Conservation (phyloP, 2,113 vertebrate species). For the Ptilonorhynchus violaceus region DNA sequence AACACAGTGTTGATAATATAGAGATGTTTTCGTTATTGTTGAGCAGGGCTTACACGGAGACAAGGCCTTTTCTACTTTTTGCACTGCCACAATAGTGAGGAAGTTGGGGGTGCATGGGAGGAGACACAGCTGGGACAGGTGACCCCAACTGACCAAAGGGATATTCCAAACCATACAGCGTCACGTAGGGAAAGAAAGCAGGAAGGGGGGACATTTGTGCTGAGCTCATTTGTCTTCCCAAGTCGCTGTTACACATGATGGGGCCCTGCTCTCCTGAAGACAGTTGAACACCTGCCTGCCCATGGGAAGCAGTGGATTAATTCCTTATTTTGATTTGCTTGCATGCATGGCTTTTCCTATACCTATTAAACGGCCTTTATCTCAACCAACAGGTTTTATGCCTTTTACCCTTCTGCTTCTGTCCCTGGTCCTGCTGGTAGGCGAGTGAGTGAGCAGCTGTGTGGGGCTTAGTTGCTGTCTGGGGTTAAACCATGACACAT, state of each 20-base stretch:
- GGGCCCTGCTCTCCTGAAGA: not conserved
- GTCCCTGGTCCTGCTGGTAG: not conserved
- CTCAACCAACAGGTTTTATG: not conserved
- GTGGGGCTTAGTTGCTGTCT: not conserved
- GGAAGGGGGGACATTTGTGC: too few relatives aligned
- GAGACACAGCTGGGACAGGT: not conserved
- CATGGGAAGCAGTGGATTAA: not conserved
- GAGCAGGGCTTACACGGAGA: not conserved
- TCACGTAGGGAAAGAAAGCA: not conserved
- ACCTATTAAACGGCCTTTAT: not conserved
- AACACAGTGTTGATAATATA: not conserved
- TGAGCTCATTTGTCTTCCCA: not conserved
- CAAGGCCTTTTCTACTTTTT: not conserved
- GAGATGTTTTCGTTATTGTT: not conserved
- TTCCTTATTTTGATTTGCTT: not conserved
- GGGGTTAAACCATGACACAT: not conserved
- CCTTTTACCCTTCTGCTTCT: not conserved
- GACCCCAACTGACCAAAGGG: not conserved
- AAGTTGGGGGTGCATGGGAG: not conserved
- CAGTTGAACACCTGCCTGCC: not conserved
- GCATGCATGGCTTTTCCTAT: not conserved
- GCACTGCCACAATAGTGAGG: rapidly evolving
- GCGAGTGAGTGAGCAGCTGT: too few relatives aligned
- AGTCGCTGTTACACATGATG: too few relatives aligned
- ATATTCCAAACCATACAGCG: not conserved